These are phyloP conservation scores for Mellilla xanthometata DNA, from an alignment of 2,888 invertebrate genomes.

Conservation along the genomic window DNA sequence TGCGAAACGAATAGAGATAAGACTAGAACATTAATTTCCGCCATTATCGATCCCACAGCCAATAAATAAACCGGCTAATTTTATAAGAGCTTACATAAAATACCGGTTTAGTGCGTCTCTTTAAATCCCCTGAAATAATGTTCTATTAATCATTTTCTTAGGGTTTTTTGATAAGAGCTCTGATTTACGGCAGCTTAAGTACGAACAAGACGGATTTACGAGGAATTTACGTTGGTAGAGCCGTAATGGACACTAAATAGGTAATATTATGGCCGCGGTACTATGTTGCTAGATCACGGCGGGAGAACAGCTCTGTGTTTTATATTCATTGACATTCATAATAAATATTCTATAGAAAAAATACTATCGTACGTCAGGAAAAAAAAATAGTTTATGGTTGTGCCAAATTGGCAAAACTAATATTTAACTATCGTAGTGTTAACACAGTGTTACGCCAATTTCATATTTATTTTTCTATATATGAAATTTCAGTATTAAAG, in stretches of 20 bases:
- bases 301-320: not conserved
- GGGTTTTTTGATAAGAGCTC: constrained; percentile 41
- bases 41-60: constrained; percentile 7
- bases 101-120: constrained; percentile 20
- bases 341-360: too few relatives aligned
- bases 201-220: constrained; percentile 24
- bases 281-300: constrained; percentile 15
- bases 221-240: constrained; percentile 18
- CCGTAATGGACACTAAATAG: constrained; percentile 33
- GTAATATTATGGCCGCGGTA: constrained; percentile 19
- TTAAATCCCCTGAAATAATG: constrained; percentile 20
- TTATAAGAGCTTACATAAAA: constrained; percentile 27
- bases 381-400: too few relatives aligned
- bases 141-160: constrained; percentile 42
- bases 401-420: too few relatives aligned
- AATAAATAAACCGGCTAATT: constrained; percentile 24
- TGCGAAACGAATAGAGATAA: constrained; percentile 3
- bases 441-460: too few relatives aligned
- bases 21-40: constrained; percentile 18
- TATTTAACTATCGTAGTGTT: too few relatives aligned
- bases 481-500: too few relatives aligned
- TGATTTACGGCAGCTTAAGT: constrained; percentile 43
- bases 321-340: too few relatives aligned
- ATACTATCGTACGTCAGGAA: too few relatives aligned
- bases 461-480: too few relatives aligned